A percentile compares a stretch with the other conserved stretches of the same genome.
phyloP scores from a whole-genome alignment of 2,888 invertebrate species.

The Dasysyrphus albostriatus region DNA sequence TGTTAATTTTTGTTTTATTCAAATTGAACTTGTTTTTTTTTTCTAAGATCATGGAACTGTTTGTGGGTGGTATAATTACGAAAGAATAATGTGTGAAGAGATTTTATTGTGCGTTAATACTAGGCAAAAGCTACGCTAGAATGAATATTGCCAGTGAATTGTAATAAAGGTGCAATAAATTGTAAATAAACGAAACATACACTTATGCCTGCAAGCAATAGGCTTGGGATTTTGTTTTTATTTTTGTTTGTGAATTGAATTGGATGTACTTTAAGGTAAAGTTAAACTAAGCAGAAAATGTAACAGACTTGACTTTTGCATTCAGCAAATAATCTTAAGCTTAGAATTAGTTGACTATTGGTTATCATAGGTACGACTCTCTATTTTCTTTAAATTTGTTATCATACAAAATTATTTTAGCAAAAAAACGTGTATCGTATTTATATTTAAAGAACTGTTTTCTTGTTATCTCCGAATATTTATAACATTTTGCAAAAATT shows the following conservation, averaged over 20 bases:
- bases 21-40: background rate
- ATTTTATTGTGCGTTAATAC: conserved; percentile 17
- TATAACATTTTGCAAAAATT: no score
- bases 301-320: no score
- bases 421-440: no score
- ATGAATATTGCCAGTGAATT: conserved; percentile 38
- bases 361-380: no score
- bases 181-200: conserved; percentile 12
- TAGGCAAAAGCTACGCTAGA: conserved; percentile 42
- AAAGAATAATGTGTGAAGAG: conserved; percentile 50
- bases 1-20: conserved; percentile 9
- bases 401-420: no score
- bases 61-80: conserved; percentile 2
- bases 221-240: background rate
- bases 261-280: no score
- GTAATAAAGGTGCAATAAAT: conserved; percentile 34
- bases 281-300: no score
- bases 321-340: no score
- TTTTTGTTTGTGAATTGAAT: background rate
- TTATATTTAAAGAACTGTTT: no score
- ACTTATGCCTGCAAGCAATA: conserved; percentile 14
- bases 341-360: no score
- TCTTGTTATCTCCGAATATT: no score
- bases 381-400: no score
- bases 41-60: background rate